Base-by-base conservation (phyloP, 1,140 invertebrate genomes). In the Delia radicum region DNA sequence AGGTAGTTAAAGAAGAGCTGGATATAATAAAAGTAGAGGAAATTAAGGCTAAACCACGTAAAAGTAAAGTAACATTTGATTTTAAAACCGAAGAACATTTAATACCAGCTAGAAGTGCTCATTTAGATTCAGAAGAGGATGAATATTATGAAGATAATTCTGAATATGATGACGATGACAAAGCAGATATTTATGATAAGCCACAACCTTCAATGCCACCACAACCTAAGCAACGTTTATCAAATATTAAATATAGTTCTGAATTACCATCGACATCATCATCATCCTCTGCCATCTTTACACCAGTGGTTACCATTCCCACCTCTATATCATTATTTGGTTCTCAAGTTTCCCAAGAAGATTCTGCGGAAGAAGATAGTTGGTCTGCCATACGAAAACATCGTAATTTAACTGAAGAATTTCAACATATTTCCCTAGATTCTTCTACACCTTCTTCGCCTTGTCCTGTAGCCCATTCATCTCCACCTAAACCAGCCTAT, bases 31-130 rank as follows among this genome's bases (percentile, higher is more conserved):
- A n/a, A n/a, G n/a, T n/a, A n/a, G 29, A 26, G 26, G 29, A 73
- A 21, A 63, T 13, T 10, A 7, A 67, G n/a, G 24, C 75, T 8
- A 73, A 77, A 13, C 48, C 79, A 7, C 62, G 74, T 27, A 75
- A 79, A 0, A 69, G 65, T 37, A 82, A 79, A 26, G 83, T 85
- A 6, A 81, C 83, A 42, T 85, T 85, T 29, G 81, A 85, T 72
- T 79, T 81, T 31, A 82, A 80, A 0, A 83, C 80, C 67, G 77
- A 82, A 24, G 83, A 81, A 76, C 84, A 81, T 73, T 73, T 82
- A 24, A 78, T 79, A 13, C 79, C 80, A 15, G 78, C 73, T 18
- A 21, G 48, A 10, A 26, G 15, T 24, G 6, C 18, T 18, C n/a
- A 18, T 7, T 21, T 6, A 1, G 48, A 55, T 55, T 55, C 24